Base-by-base conservation (phyloP, 2,888 invertebrate species). In the Drosophila conformis region DNA sequence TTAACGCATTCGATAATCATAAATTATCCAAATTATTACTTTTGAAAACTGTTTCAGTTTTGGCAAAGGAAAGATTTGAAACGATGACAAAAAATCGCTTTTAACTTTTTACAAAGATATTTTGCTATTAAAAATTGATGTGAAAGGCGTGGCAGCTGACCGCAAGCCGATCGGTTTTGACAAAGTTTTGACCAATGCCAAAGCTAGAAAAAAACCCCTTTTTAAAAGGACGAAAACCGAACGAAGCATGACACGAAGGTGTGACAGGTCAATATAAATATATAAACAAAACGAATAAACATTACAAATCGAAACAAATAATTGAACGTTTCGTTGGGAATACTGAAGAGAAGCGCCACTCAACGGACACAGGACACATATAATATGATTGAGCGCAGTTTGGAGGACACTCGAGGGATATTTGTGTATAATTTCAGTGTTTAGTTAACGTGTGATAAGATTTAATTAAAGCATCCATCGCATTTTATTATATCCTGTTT, bases 401-500 rank as follows among this genome's bases (percentile, higher is more conserved):
- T 15, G 29, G 29, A 21, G 13, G 8, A 11, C 38, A 54, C 33
- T 40, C 54, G 4, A 21, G 38, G 18, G 40, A 49, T 51, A 40
- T 68, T 68, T 68, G 40, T 10, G 56, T 36, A 68, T 57, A 66
- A 66, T 66, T 57, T 57, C 40, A 68, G 35, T 66, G 68, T 57
- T 68, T 66, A 48, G 49, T 49, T 65, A 48, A 61, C 54, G 56
- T 66, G 60, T 51, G 42, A 76, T 76, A 57, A 76, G 71, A 71
- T 64, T 63, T 73, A 78, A 76, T 76, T 61, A 58, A 56, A 65
- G 59, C 60, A 69, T 73, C 49, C 73, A 60, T 42, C 38, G 53
- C 51, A 46, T 74, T 77, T 79, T 75, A 71, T 75, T 68, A 76
- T 76, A 72, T 79, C 53, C 61, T 66, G 69, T 76, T 73, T 64